phyloP scores from a whole-genome alignment of 1,140 invertebrate genomes.

The Lineus longissimus region DNA sequence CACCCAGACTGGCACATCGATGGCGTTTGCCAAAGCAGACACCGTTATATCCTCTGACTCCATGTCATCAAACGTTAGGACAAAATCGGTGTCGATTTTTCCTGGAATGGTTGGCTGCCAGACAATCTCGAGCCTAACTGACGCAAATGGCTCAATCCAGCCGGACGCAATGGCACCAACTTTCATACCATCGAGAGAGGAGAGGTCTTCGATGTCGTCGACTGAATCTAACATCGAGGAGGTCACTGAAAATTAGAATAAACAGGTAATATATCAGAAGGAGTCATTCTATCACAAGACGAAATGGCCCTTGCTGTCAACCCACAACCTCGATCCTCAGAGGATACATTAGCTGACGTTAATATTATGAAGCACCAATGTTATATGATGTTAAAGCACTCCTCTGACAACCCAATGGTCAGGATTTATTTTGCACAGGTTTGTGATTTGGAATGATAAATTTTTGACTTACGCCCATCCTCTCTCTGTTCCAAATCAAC shows the following conservation, averaged over 20 bases:
- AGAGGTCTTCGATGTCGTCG: slow-evolving; percentile 42
- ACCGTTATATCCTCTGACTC: slow-evolving; percentile 43
- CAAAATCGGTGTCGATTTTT: slow-evolving; percentile 43
- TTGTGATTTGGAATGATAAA: no score
- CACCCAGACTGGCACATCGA: slow-evolving; percentile 54
- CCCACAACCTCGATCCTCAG: no score
- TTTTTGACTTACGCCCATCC: slow-evolving; percentile 4
- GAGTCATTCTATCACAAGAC: no score
- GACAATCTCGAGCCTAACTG: slow-evolving; percentile 48
- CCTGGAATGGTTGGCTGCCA: slow-evolving; percentile 51
- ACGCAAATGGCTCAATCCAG: slow-evolving; percentile 46
- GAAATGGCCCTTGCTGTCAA: no score
- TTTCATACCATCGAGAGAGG: slow-evolving; percentile 46
- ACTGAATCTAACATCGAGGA: slow-evolving; percentile 9
- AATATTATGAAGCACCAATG: no score
- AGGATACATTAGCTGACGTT: no score
- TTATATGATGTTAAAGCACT: no score
- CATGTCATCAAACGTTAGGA: slow-evolving; percentile 42
- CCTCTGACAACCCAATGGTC: no score
- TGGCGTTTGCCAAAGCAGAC: slow-evolving; percentile 39
- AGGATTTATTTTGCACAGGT: no score
- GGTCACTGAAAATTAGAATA: not conserved
- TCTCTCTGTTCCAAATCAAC: slow-evolving; percentile 12
- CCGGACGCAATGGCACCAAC: slow-evolving; percentile 31
- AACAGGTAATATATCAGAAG: no score